Percentiles rank a stretch among this genome's conserved stretches.
These are phyloP conservation scores for Datnioides undecimradiatus DNA, from an alignment of 2,113 vertebrate species.

Conservation along the genomic window DNA sequence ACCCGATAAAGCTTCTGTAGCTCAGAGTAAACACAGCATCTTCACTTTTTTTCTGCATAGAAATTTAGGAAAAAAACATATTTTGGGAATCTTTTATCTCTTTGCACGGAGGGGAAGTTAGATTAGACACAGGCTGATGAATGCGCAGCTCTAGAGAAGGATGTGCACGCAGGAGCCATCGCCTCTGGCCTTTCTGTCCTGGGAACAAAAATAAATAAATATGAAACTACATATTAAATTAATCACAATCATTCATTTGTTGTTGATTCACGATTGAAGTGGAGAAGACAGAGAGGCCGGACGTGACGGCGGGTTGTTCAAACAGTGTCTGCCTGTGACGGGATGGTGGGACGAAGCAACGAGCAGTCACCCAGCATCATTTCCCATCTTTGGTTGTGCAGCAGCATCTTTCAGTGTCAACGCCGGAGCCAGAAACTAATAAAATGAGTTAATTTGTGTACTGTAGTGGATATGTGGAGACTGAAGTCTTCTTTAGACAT, in stretches of 20 bases:
- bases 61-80: background rate
- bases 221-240: background rate
- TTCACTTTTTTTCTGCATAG: background rate
- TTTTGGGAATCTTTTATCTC: background rate
- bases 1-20: conserved; percentile 16
- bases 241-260: too few species aligned
- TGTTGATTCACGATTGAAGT: background rate
- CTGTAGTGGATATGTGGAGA: too few species aligned
- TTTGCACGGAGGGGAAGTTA: background rate
- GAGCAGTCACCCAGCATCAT: background rate
- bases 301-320: background rate
- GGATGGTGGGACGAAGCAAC: background rate
- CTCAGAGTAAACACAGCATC: conserved; percentile 12
- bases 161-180: background rate
- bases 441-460: too few species aligned
- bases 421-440: too few species aligned
- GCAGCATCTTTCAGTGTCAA: background rate
- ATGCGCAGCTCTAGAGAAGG: background rate
- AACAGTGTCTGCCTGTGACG: background rate
- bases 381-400: background rate
- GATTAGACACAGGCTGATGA: background rate
- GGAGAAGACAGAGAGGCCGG: background rate
- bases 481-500: too few species aligned
- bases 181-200: background rate
- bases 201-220: background rate